A percentile compares a stretch with the other conserved stretches of the same genome.
These are phyloP conservation scores for Bombus polaris DNA, from an alignment of 1,140 invertebrate species.

Conservation along the genomic window DNA sequence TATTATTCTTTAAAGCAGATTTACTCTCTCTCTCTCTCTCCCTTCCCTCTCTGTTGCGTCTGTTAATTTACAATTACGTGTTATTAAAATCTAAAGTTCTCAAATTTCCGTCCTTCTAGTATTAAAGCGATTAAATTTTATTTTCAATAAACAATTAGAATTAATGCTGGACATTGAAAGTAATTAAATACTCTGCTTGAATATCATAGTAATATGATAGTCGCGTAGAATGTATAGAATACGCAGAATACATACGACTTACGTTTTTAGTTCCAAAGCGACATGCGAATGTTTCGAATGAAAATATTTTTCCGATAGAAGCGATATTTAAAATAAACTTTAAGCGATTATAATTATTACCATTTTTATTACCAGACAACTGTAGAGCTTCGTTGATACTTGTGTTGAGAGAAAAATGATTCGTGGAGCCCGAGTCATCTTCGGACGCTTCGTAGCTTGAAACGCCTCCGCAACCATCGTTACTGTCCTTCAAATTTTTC, in stretches of 20 bases:
- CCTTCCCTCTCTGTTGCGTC: no score
- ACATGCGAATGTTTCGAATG: background rate
- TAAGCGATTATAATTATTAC: slow-evolving; percentile 41
- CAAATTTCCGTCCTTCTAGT: slow-evolving; percentile 37
- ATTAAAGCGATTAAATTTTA: slow-evolving; percentile 23
- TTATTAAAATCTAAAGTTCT: background rate
- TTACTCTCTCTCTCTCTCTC: background rate
- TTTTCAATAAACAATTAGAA: background rate
- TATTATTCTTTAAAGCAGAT: background rate
- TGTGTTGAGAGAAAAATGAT: slow-evolving; percentile 44
- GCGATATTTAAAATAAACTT: background rate
- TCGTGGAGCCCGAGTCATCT: slow-evolving; percentile 70
- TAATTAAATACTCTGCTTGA: background rate
- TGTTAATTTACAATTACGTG: background rate
- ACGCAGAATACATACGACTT: background rate
- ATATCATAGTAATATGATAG: background rate
- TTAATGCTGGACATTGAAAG: background rate
- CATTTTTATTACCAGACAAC: slow-evolving; percentile 47
- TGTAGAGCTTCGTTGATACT: slow-evolving; percentile 32
- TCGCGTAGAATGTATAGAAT: background rate
- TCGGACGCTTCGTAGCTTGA: slow-evolving; percentile 73
- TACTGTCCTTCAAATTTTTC: slow-evolving; percentile 13
- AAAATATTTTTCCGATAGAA: background rate
- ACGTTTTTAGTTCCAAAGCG: background rate
- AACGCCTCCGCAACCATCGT: slow-evolving; percentile 43